Evolutionary conservation across 1,140 invertebrate genomes (phyloP).

Genomic region (Drosophila tani): DNA sequence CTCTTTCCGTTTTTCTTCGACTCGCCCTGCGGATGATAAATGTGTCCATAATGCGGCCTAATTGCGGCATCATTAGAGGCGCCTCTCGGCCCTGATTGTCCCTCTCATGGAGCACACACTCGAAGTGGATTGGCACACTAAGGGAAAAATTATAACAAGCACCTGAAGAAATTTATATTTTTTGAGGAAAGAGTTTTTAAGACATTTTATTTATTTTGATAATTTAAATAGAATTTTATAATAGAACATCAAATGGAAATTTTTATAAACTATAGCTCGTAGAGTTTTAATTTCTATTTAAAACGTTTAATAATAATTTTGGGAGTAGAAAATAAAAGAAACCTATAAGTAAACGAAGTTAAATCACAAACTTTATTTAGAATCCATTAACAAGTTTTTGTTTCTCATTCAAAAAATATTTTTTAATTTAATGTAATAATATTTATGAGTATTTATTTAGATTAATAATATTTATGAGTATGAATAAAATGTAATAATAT

Average conservation of each 20-base stretch:
- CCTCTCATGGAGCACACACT: slow-evolving; percentile 12
- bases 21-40: slow-evolving; percentile 57
- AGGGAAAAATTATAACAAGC: background rate
- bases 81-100: slow-evolving; percentile 50
- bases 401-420: too few relatives aligned
- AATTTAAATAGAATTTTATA: too few relatives aligned
- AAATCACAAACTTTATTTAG: too few relatives aligned
- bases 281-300: too few relatives aligned
- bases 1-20: slow-evolving; percentile 4
- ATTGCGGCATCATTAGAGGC: slow-evolving; percentile 69
- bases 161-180: too few relatives aligned
- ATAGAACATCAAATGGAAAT: too few relatives aligned
- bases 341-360: background rate
- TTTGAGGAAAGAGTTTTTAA: background rate
- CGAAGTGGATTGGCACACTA: slow-evolving; percentile 34
- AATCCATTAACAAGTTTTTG: too few relatives aligned
- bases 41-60: slow-evolving; percentile 74
- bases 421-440: too few relatives aligned
- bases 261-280: too few relatives aligned
- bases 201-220: too few relatives aligned
- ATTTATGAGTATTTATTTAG: background rate
- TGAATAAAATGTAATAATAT: background rate
- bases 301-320: too few relatives aligned
- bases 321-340: background rate
- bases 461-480: background rate